Evolutionary conservation across 1,140 invertebrate species (phyloP).

Genomic region (Bombus sylvicola): DNA sequence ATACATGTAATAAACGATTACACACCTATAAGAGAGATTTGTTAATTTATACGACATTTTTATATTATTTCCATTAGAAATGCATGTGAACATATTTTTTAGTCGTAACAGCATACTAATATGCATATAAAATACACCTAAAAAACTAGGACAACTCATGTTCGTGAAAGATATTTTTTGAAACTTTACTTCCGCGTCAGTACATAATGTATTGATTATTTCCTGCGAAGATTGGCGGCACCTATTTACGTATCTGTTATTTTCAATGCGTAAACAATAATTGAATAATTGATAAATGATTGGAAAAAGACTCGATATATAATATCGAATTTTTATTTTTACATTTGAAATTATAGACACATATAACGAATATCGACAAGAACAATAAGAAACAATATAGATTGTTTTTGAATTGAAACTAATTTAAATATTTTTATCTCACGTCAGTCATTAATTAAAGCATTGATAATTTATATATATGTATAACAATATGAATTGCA

Average conservation of each 20-base stretch:
- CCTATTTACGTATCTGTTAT: background rate
- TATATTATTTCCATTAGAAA: background rate
- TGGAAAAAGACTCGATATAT: background rate
- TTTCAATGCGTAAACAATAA: background rate
- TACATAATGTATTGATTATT: conserved; percentile 20
- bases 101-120: background rate
- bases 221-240: background rate
- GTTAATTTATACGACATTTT: background rate
- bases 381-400: background rate
- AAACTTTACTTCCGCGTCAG: background rate
- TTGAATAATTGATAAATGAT: background rate
- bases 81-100: no score
- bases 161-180: background rate
- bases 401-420: no score
- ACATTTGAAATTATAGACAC: background rate
- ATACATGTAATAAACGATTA: conserved; percentile 1
- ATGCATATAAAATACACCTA: no score
- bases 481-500: no score
- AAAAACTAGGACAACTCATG: background rate
- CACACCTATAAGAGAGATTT: background rate
- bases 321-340: background rate
- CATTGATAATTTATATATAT: no score
- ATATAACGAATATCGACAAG: background rate
- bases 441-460: no score
- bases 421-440: no score